Base-by-base conservation (phyloP, 2,113 vertebrate species). In the Lophotis ruficrista region DNA sequence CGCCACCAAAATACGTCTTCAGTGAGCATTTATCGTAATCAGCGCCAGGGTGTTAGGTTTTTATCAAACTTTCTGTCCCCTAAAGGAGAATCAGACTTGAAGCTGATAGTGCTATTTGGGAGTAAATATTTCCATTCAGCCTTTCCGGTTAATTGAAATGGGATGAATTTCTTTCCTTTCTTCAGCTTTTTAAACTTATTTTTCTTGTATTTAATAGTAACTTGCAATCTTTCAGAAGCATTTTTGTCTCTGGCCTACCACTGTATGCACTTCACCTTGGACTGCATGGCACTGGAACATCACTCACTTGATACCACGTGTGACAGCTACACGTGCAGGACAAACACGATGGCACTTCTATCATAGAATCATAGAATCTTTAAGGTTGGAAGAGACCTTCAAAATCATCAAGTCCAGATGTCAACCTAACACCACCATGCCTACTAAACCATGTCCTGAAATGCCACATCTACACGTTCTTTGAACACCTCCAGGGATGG, bases 51-150 rank as follows among this genome's bases (percentile, higher is more conserved):
- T 61, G 88, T 66, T 92, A 83, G 57, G 18, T 93, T 93, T 95
- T 96, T 91, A 96, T 96, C 92, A 94, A 92, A 93, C 37, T 69
- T 92, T 41, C 86, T 78, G 48, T 92, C 94, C 91, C 92, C 94
- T 96, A 27, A 76, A 97, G 96, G 73, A 85, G 87, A 94, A 87
- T 89, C 45, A 43, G 87, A 66, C 91, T 89, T 38, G 78, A 94
- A 91, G 83, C 56, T 78, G 90, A 90, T 84, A 84, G 92, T 61
- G 86, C 53, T 83, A 16, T 84, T 88, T 64, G 45, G 68, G 72
- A 89, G 61, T 81, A 94, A 95, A 92, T 90, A 91, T 80, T 94
- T 91, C 90, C 37, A 62, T 82, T 90, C 80, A 87, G 31, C 77
- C 30, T 87, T 53, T 66, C 65, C 30, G 25, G 45, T 87, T 82